Evolutionary conservation across 2,797 vertebrate species (phyloP).

Genomic region (Pelodytes ibericus): DNA sequence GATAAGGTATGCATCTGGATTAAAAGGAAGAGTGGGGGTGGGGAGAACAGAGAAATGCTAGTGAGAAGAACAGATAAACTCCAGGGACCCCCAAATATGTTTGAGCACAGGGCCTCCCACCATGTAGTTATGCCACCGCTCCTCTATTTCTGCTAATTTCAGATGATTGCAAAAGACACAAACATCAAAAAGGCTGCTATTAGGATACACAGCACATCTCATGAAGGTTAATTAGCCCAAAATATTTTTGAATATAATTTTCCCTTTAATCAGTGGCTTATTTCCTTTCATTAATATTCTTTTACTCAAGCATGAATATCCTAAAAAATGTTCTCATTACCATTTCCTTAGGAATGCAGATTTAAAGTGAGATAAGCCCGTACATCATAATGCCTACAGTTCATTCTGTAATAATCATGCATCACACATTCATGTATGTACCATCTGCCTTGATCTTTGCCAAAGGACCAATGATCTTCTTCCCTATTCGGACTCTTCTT

Average conservation of each 20-base stretch:
- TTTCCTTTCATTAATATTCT: not conserved
- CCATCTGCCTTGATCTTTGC: constrained; percentile 65
- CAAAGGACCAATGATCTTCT: constrained; percentile 58
- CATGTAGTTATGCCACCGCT: too few species aligned
- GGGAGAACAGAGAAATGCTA: too few species aligned
- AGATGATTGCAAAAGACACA: not conserved
- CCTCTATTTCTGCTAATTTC: not conserved
- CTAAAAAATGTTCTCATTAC: not conserved
- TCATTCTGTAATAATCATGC: too few species aligned
- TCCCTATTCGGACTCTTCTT: constrained; percentile 66
- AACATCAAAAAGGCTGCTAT: not conserved
- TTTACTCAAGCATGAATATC: not conserved
- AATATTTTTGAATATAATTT: not conserved
- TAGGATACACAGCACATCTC: not conserved
- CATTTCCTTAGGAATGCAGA: not conserved
- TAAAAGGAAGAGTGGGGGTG: too few species aligned
- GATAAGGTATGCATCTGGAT: too few species aligned
- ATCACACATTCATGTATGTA: constrained; percentile 52
- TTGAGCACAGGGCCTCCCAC: too few species aligned
- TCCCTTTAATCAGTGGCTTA: not conserved
- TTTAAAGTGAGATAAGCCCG: too few species aligned
- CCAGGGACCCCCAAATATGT: too few species aligned
- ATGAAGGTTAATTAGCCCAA: not conserved
- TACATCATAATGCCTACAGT: too few species aligned
- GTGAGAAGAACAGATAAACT: too few species aligned